Base-by-base conservation (phyloP, 2,797 vertebrate genomes). In the Philypnodon macrostomus region DNA sequence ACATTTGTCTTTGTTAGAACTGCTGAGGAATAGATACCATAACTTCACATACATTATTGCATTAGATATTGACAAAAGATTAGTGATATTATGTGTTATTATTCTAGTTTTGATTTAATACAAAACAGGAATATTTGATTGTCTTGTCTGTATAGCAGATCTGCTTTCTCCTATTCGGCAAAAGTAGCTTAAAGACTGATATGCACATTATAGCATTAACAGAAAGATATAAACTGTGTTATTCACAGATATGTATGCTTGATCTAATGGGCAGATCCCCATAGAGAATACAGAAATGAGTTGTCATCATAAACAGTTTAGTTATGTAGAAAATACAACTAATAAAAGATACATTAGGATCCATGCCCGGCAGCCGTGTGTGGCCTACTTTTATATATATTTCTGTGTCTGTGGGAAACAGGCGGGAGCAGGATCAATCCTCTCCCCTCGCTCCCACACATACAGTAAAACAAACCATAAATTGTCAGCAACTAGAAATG, bases 301-400 rank as follows among this genome's bases (percentile, higher is more conserved):
- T 58, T 36, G 40, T 50, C 53, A 61, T 35, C 35, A 58, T 53
- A 60, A 47, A 72, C 60, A n/a, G 65, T 52, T 24, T 37, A 19
- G 46, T 19, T 26, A 48, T 38, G 31, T 21, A 47, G 65, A 45
- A 79, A 82, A 90, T 9, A 46, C 29, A 19, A 2, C 21, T 14
- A 44, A 41, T 46, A n/a, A 46, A 89, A 88, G 74, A 87, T 85
- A 85, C 75, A 89, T 89, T 81, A 84, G 69, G 79, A 87, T 87
- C 77, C 62, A 61, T 79, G 81, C 85, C 89, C 73, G 61, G 60
- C 58, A 83, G 87, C 80, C 21, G 32, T 75, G 69, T 81, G 73
- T 86, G 86, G 80, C 89, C 88, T 83, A 88, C 70, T 85, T 91
- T 81, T 55, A 61, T 34, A 35, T 60, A 51, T 67, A 33, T 40